Evolutionary conservation across 2,888 invertebrate species (phyloP).

Genomic region (Xanthorhoe designata): DNA sequence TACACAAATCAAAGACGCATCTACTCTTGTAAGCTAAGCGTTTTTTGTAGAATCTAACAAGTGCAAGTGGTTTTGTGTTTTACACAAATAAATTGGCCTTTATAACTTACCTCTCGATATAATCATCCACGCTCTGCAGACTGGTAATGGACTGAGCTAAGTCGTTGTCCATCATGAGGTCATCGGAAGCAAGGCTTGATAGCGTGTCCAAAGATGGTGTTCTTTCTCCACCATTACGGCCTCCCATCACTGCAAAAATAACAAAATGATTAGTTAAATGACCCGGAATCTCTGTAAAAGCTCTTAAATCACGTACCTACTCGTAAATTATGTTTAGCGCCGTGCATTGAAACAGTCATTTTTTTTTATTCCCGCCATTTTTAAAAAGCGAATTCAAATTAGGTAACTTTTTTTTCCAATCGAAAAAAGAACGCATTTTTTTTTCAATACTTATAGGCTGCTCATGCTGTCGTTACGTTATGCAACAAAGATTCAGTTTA

Average conservation of each 20-base stretch:
- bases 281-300: too few species aligned
- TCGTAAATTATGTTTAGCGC: too few species aligned
- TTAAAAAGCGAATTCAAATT: too few species aligned
- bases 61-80: background rate
- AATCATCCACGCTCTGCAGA: constrained; percentile 82
- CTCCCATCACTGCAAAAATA: constrained; percentile 54
- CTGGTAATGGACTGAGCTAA: constrained; percentile 86
- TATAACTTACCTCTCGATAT: constrained; percentile 81
- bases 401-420: too few species aligned
- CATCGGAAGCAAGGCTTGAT: constrained; percentile 95
- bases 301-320: too few species aligned
- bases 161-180: constrained; percentile 95
- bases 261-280: background rate
- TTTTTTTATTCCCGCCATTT: too few species aligned
- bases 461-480: too few species aligned
- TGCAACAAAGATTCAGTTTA: too few species aligned
- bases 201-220: constrained; percentile 92
- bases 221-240: constrained; percentile 77
- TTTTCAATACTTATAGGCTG: background rate
- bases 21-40: too few species aligned
- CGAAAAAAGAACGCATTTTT: background rate
- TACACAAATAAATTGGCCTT: background rate
- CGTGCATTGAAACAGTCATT: too few species aligned
- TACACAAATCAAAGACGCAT: background rate
- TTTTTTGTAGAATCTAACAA: background rate